phyloP scores from a whole-genome alignment of 2,113 vertebrate species.

The Bucco capensis region DNA sequence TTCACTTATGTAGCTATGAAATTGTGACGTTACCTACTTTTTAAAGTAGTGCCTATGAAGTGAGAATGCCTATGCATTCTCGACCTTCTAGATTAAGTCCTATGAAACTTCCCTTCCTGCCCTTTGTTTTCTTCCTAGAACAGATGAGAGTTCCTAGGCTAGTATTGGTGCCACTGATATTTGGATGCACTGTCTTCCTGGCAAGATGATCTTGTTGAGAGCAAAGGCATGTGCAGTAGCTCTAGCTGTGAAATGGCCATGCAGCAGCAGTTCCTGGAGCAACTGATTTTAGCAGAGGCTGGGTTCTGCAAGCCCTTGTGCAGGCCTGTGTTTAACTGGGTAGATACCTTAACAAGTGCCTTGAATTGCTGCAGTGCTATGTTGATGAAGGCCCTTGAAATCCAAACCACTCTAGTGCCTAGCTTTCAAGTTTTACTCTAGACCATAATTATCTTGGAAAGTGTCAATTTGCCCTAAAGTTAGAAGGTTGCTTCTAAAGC shows the following conservation, averaged over 20 bases:
- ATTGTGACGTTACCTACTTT: background rate
- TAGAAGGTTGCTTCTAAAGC: background rate
- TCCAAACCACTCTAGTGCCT: background rate
- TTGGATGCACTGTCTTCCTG: background rate
- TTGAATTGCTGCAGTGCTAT: background rate
- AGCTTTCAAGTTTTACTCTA: background rate
- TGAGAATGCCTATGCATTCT: background rate
- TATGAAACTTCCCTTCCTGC: background rate
- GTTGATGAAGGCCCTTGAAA: background rate
- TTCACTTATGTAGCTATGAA: background rate
- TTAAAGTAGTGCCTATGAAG: background rate
- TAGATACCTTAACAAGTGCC: background rate
- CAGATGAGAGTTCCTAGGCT: background rate
- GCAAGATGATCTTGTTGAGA: background rate
- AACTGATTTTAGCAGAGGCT: background rate
- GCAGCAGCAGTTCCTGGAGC: background rate
- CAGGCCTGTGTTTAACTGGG: background rate
- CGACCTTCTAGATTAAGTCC: background rate
- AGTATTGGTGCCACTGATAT: background rate
- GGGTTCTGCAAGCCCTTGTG: background rate
- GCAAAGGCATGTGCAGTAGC: background rate
- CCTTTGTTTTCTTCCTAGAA: background rate
- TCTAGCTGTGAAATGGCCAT: background rate
- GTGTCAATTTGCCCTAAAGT: background rate
- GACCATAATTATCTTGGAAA: background rate